phyloP scores from a whole-genome alignment of 1,140 invertebrate genomes.

The Microplitis demolitor region DNA sequence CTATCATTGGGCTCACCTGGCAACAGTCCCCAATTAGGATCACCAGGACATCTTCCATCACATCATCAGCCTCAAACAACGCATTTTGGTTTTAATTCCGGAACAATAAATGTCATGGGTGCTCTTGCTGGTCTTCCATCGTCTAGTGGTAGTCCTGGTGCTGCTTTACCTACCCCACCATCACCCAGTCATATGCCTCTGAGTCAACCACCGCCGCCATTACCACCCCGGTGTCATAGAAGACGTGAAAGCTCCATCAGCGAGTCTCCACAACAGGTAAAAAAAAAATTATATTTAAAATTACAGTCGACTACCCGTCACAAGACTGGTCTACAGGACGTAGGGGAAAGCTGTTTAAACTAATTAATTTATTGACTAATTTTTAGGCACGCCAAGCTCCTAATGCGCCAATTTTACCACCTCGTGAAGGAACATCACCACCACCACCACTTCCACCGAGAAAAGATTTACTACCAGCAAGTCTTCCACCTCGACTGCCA shows the following conservation, averaged over 20 bases:
- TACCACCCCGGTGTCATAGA: conserved; percentile 64
- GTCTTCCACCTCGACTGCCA: conserved; percentile 57
- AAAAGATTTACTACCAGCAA: conserved; percentile 55
- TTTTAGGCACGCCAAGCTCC: conserved; percentile 64
- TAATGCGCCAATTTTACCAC: conserved; percentile 66
- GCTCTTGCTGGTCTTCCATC: conserved; percentile 43
- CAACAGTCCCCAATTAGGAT: conserved; percentile 55
- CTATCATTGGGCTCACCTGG: conserved; percentile 53
- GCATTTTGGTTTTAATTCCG: conserved; percentile 57
- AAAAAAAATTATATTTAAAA: neutral
- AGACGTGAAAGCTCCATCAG: conserved; percentile 67
- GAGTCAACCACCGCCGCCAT: conserved; percentile 62
- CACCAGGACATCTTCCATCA: conserved; percentile 47
- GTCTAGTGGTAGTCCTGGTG: conserved; percentile 58
- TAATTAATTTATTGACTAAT: conserved; percentile 18
- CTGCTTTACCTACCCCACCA: conserved; percentile 56
- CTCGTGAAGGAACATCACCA: conserved; percentile 66
- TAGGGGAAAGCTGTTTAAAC: neutral
- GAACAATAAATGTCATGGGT: conserved; percentile 48
- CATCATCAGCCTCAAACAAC: conserved; percentile 57
- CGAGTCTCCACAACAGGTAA: conserved; percentile 65
- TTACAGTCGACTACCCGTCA: no score
- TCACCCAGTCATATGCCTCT: conserved; percentile 59
- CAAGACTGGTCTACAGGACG: neutral
- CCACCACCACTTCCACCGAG: conserved; percentile 70